Conservation (phyloP, 2,113 vertebrate species). For the Boulengerochromis microlepis region DNA sequence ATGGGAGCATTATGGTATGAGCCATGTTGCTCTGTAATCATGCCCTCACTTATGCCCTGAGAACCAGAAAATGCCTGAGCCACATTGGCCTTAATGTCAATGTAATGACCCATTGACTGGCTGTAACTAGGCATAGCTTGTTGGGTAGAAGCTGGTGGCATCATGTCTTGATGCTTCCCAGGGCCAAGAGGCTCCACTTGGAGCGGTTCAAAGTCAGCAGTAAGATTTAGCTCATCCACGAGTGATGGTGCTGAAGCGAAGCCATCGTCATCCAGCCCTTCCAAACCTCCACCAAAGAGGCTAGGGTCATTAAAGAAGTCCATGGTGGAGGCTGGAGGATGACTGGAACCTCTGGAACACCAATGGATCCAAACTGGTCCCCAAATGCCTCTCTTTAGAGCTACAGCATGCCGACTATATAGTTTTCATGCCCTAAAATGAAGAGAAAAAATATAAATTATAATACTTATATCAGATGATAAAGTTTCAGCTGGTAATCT, state of each 20-base stretch:
- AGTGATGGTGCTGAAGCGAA: constrained; percentile 88
- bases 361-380: constrained; percentile 41
- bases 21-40: constrained; percentile 79
- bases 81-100: constrained; percentile 78
- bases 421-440: constrained; percentile 30
- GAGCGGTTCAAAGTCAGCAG: constrained; percentile 89
- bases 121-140: constrained; percentile 71
- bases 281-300: constrained; percentile 91
- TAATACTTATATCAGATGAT: not conserved
- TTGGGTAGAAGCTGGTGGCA: constrained; percentile 49
- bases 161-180: constrained; percentile 75
- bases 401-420: constrained; percentile 47
- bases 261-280: constrained; percentile 86
- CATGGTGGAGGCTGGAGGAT: constrained; percentile 81
- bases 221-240: constrained; percentile 92
- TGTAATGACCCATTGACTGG: constrained; percentile 82
- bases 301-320: constrained; percentile 96
- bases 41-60: constrained; percentile 39
- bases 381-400: constrained; percentile 18
- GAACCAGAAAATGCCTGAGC: constrained; percentile 79
- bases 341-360: constrained; percentile 28
- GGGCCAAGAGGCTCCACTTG: constrained; percentile 83
- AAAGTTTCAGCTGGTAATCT: not conserved
- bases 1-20: constrained; percentile 83
- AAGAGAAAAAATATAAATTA: not conserved